phyloP scores from a whole-genome alignment of 2,888 invertebrate genomes.

The Thera obeliscata region DNA sequence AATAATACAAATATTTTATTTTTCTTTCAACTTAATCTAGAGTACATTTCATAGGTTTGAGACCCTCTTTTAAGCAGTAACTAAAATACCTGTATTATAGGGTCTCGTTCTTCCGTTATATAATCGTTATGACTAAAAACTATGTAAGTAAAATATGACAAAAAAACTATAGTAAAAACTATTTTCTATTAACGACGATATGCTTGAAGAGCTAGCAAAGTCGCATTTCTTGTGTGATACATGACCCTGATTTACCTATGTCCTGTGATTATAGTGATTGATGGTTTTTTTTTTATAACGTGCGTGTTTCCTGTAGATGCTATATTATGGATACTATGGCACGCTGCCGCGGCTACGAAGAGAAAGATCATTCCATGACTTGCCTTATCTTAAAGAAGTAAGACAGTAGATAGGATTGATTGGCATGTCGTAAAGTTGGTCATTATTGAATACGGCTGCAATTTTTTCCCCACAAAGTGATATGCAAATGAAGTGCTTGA shows the following conservation, averaged over 20 bases:
- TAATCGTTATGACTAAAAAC: too few relatives aligned
- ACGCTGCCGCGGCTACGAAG: slow-evolving; percentile 89
- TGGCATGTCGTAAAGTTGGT: slow-evolving; percentile 60
- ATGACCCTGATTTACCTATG: not conserved
- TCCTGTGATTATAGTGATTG: not conserved
- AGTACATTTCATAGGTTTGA: too few relatives aligned
- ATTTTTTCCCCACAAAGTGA: slow-evolving; percentile 18
- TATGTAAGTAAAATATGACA: too few relatives aligned
- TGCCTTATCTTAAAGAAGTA: slow-evolving; percentile 91
- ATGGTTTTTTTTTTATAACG: slow-evolving; percentile 43
- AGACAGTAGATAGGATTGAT: slow-evolving; percentile 68
- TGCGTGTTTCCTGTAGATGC: slow-evolving; percentile 84
- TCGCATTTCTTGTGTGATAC: not conserved
- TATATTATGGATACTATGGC: slow-evolving; percentile 88
- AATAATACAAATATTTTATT: too few relatives aligned
- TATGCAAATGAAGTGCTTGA: slow-evolving; percentile 8
- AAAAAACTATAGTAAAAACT: too few relatives aligned
- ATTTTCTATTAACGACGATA: too few relatives aligned
- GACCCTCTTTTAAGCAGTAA: too few relatives aligned
- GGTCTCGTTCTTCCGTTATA: too few relatives aligned
- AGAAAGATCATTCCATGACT: slow-evolving; percentile 91
- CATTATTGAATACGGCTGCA: slow-evolving; percentile 24
- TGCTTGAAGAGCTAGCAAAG: too few relatives aligned
- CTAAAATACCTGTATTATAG: too few relatives aligned
- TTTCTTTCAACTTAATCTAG: too few relatives aligned